Conservation (phyloP, 1,140 invertebrate species). For the Microplitis mediator region DNA sequence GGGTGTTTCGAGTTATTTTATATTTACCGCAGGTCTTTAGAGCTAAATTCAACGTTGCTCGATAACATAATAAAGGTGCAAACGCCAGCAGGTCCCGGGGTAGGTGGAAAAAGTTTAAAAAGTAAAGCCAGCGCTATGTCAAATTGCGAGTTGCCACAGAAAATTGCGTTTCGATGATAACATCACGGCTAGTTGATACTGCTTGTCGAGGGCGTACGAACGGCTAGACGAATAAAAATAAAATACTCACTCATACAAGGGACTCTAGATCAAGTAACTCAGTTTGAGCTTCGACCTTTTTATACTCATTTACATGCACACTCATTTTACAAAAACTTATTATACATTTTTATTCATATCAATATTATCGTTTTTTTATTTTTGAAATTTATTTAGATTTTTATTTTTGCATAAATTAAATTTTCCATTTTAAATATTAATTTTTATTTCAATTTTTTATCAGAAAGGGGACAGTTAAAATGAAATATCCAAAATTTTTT, state of each 20-base stretch:
- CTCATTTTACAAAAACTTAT: too few relatives aligned
- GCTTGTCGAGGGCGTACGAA: conserved; percentile 22
- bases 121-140: conserved; percentile 25
- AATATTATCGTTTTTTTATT: too few relatives aligned
- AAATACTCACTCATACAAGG: background rate
- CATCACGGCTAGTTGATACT: conserved; percentile 36
- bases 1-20: too few relatives aligned
- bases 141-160: conserved; percentile 32
- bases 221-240: background rate
- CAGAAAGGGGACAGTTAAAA: too few relatives aligned
- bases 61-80: background rate
- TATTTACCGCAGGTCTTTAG: background rate
- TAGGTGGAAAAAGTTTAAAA: background rate
- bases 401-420: too few relatives aligned
- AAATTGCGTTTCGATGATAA: conserved; percentile 42
- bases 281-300: too few relatives aligned
- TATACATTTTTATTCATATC: too few relatives aligned
- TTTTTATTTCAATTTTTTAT: too few relatives aligned
- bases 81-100: background rate
- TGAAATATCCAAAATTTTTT: too few relatives aligned
- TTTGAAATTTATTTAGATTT: too few relatives aligned
- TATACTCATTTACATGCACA: too few relatives aligned
- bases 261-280: background rate
- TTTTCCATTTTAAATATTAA: too few relatives aligned
- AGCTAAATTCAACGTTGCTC: background rate